Evolutionary conservation across 2,888 invertebrate genomes (phyloP).

Genomic region (Chaitophorus viminalis): DNA sequence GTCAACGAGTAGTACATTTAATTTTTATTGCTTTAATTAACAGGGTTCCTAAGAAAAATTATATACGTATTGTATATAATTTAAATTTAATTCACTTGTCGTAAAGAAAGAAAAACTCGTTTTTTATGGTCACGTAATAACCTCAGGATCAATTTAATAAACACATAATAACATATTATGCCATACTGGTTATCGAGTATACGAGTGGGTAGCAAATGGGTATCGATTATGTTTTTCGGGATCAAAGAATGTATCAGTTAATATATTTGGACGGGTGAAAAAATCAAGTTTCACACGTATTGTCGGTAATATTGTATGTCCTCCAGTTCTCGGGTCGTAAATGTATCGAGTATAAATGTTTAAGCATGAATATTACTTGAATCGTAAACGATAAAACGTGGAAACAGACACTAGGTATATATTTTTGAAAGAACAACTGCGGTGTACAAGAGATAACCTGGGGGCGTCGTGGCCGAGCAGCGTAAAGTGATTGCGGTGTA

Average conservation of each 20-base stretch:
- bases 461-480: too few species aligned
- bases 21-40: background rate
- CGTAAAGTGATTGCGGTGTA: too few species aligned
- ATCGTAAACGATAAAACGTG: background rate
- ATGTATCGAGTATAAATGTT: background rate
- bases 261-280: background rate
- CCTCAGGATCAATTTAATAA: constrained; percentile 29
- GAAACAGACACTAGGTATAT: too few species aligned
- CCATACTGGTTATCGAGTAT: constrained; percentile 21
- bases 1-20: background rate
- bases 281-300: constrained; percentile 2
- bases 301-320: background rate
- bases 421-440: too few species aligned
- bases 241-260: constrained; percentile 31
- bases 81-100: background rate
- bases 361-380: background rate
- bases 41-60: background rate
- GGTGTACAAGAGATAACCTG: too few species aligned
- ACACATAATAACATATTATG: constrained; percentile 46
- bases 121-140: constrained; percentile 9
- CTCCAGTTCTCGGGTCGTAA: background rate
- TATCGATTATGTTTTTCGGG: constrained; percentile 44
- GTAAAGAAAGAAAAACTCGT: constrained; percentile 5
- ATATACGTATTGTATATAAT: background rate
- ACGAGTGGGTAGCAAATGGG: constrained; percentile 39